A percentile compares a stretch with the other conserved stretches of the same genome.
Evolutionary conservation across 2,113 vertebrate species (phyloP).

Genomic region (Sorex araneus): DNA sequence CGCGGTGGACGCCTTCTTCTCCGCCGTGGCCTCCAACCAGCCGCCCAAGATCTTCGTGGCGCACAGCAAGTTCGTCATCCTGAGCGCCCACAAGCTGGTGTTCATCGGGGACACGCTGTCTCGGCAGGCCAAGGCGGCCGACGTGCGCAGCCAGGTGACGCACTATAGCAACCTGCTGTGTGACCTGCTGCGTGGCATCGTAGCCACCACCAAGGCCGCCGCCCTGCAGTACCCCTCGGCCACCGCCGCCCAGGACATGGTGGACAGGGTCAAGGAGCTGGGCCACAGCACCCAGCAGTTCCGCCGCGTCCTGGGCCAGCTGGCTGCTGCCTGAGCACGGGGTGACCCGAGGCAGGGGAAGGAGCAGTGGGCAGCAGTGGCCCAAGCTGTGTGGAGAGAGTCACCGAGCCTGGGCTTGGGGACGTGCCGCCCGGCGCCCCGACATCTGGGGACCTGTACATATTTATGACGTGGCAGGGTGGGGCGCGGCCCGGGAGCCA

Average conservation of each 20-base stretch:
- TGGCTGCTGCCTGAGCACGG: slow-evolving; percentile 91
- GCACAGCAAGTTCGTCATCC: slow-evolving; percentile 99
- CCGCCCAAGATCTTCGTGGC: slow-evolving; percentile 98
- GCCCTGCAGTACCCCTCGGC: slow-evolving; percentile 96
- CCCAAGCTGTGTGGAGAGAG: not conserved
- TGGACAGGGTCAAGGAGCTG: slow-evolving; percentile 95
- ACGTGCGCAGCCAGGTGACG: slow-evolving; percentile 94
- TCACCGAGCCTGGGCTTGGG: not conserved
- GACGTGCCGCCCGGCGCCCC: slow-evolving; percentile 63
- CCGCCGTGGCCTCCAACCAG: slow-evolving; percentile 95
- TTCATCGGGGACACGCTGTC: slow-evolving; percentile 98
- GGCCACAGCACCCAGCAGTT: slow-evolving; percentile 96
- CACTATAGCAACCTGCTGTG: slow-evolving; percentile 98
- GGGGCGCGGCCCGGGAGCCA: not conserved
- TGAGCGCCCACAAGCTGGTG: slow-evolving; percentile 98
- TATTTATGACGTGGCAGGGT: slow-evolving; percentile 89
- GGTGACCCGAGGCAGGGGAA: not conserved
- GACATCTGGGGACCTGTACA: slow-evolving; percentile 92
- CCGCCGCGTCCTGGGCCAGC: slow-evolving; percentile 94
- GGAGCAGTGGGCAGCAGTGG: fast-evolving
- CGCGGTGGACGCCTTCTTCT: slow-evolving; percentile 96
- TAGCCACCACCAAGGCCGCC: slow-evolving; percentile 95
- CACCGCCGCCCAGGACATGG: slow-evolving; percentile 94
- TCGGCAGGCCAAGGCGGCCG: slow-evolving; percentile 95
- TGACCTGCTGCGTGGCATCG: slow-evolving; percentile 97